Conservation (phyloP, 1,140 invertebrate species). For the Diprion similis region DNA sequence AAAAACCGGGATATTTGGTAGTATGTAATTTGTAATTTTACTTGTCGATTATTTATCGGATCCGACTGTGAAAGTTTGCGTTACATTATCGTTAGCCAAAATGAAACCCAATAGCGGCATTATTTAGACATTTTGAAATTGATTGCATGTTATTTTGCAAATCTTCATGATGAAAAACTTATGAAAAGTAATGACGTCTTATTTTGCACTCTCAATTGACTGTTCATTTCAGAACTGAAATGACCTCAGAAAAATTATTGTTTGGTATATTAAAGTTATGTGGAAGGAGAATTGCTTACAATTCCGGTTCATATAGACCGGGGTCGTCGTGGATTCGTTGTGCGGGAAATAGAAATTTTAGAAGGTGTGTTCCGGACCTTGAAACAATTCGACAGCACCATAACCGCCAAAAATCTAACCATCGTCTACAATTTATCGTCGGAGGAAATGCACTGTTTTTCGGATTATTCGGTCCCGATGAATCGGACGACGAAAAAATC, state of each 20-base stretch:
- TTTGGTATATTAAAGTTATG: neutral
- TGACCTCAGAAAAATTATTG: neutral
- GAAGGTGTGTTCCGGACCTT: neutral
- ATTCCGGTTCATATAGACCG: neutral
- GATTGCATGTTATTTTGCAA: no score
- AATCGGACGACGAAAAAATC: constrained; percentile 67
- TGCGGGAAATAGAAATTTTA: neutral
- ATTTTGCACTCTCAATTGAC: neutral
- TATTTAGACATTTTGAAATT: no score
- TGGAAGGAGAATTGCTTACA: neutral
- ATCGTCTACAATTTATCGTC: neutral
- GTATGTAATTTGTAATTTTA: no score
- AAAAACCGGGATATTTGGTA: no score
- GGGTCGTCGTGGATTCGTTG: neutral
- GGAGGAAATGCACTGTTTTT: constrained; percentile 42
- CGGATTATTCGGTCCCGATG: constrained; percentile 47
- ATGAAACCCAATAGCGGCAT: no score
- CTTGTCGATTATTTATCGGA: no score
- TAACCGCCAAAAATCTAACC: neutral
- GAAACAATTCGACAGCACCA: neutral
- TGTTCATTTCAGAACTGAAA: neutral
- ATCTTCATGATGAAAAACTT: no score
- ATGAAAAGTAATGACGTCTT: no score
- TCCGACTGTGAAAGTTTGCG: no score
- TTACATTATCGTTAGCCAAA: no score